A percentile compares a stretch with the other conserved stretches of the same genome.
These are phyloP conservation scores for Otocyon megalotis DNA, from an alignment of 2,113 vertebrate species.

Conservation along the genomic window DNA sequence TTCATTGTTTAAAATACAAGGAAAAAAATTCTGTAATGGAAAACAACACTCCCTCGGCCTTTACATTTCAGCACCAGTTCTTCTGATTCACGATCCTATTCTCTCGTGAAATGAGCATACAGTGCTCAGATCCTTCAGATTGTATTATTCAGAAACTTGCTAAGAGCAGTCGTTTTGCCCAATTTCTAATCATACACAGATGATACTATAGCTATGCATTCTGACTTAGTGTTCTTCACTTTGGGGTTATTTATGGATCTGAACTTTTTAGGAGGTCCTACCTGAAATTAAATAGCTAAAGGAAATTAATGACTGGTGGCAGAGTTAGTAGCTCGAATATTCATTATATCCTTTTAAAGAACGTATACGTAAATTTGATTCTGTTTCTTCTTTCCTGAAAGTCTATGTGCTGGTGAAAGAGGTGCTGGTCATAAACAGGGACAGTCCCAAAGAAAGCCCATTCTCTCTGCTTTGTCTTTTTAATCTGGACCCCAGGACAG, in stretches of 20 bases:
- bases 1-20: constrained; percentile 40
- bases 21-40: not conserved
- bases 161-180: not conserved
- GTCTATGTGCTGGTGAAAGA: not conserved
- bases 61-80: not conserved
- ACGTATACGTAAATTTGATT: not conserved
- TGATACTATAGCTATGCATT: not conserved
- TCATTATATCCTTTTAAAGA: not conserved
- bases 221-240: not conserved
- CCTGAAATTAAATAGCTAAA: constrained; percentile 35
- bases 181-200: not conserved
- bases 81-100: not conserved
- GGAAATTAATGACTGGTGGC: not conserved
- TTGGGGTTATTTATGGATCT: constrained; percentile 31
- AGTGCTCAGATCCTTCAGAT: not conserved
- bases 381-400: not conserved
- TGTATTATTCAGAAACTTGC: not conserved
- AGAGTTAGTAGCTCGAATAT: not conserved
- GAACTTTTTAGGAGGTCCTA: constrained; percentile 9
- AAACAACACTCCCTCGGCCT: not conserved
- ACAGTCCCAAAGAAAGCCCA: not conserved
- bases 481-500: not conserved
- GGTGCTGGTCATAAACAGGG: not conserved
- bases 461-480: not conserved
- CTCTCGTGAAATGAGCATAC: not conserved